A percentile compares a stretch with the other conserved stretches of the same genome.
Evolutionary conservation across 2,888 invertebrate genomes (phyloP).

Genomic region (Acrobasis repandana): DNA sequence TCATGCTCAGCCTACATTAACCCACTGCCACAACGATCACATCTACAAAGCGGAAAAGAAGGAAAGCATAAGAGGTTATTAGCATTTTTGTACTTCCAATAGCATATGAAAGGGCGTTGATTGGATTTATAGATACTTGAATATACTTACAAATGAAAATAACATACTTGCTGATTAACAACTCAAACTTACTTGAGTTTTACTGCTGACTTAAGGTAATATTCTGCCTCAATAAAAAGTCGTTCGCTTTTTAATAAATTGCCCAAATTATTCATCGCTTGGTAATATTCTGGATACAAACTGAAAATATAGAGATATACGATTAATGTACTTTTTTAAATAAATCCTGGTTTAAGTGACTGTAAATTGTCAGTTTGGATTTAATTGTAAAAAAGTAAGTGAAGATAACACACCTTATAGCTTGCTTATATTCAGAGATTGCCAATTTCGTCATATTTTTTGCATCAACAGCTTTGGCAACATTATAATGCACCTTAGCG

Average conservation of each 20-base stretch:
- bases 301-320: constrained; percentile 58
- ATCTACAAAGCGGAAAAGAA: no score
- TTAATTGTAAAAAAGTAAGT: no score
- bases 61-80: no score
- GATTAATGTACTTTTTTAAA: no score
- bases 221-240: constrained; percentile 87
- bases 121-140: no score
- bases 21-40: no score
- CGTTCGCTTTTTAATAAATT: constrained; percentile 90
- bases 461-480: constrained; percentile 94
- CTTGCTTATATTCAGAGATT: constrained; percentile 89
- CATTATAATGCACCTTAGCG: constrained; percentile 97
- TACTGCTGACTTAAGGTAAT: constrained; percentile 88
- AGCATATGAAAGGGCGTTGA: no score
- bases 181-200: constrained; percentile 83
- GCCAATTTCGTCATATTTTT: constrained; percentile 86
- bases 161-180: background rate
- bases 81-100: no score
- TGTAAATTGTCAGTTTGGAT: background rate
- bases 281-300: constrained; percentile 91
- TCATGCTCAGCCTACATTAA: no score
- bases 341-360: background rate
- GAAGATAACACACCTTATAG: constrained; percentile 82
- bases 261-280: constrained; percentile 96
- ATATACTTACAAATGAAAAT: no score